These are phyloP conservation scores for Drosophila anomelani DNA, from an alignment of 2,888 invertebrate species.

Conservation along the genomic window DNA sequence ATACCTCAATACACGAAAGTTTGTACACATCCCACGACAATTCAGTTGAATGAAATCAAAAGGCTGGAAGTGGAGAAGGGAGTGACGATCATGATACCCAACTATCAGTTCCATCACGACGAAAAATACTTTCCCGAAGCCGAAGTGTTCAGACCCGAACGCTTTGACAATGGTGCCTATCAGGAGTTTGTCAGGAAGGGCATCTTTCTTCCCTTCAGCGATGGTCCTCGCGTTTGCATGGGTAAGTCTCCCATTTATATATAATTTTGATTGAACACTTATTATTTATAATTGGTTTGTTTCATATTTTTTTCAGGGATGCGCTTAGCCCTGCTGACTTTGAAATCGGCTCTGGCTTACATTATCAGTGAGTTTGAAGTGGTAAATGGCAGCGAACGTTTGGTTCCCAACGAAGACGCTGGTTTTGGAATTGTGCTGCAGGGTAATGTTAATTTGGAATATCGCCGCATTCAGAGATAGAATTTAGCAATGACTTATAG, in stretches of 20 bases:
- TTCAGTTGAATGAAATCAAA: constrained; percentile 58
- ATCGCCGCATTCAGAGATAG: constrained; percentile 54
- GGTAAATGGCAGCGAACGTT: constrained; percentile 30
- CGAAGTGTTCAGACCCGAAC: constrained; percentile 74
- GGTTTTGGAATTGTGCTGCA: constrained; percentile 68
- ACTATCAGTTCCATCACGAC: constrained; percentile 82
- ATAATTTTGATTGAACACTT: neutral
- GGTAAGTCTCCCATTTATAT: constrained; percentile 53
- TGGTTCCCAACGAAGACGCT: constrained; percentile 43
- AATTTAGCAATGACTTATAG: neutral
- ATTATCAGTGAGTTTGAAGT: constrained; percentile 67
- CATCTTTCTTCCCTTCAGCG: constrained; percentile 80
- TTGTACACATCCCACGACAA: constrained; percentile 64
- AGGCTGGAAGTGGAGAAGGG: constrained; percentile 69
- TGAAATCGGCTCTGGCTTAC: constrained; percentile 69
- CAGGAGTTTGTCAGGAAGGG: constrained; percentile 70
- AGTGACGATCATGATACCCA: constrained; percentile 78
- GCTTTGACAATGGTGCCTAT: constrained; percentile 73
- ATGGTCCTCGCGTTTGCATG: constrained; percentile 82
- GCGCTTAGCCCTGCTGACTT: constrained; percentile 67
- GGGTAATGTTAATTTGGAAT: constrained; percentile 71
- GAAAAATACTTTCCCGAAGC: constrained; percentile 72
- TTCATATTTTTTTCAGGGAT: constrained; percentile 50
- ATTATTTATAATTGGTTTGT: neutral
- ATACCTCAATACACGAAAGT: constrained; percentile 69